A percentile compares a stretch with the other conserved stretches of the same genome.
These are phyloP conservation scores for Dermatemys mawii DNA, from an alignment of 2,113 vertebrate species.

Conservation along the genomic window DNA sequence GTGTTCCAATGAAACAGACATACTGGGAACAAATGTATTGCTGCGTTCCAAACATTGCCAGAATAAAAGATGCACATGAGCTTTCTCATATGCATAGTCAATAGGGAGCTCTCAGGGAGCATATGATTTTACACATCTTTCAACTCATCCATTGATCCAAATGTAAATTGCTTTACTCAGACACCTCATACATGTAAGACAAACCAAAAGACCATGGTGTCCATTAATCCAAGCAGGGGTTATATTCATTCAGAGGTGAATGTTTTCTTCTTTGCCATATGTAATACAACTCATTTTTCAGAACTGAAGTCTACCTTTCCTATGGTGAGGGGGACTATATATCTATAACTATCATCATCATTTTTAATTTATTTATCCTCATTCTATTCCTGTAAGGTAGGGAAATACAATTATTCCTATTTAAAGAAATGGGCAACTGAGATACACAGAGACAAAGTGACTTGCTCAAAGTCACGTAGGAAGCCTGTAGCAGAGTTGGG, in stretches of 20 bases:
- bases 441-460: not conserved
- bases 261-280: not conserved
- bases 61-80: not conserved
- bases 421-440: not conserved
- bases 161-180: not conserved
- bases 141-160: not conserved
- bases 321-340: not conserved
- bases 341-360: not conserved
- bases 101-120: not conserved
- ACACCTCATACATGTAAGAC: not conserved
- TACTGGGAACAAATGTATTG: not conserved
- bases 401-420: not conserved
- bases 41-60: not conserved
- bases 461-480: not conserved
- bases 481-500: not conserved
- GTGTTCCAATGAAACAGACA: not conserved
- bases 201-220: not conserved
- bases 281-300: not conserved
- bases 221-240: not conserved
- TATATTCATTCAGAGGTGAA: not conserved
- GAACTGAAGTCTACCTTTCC: not conserved
- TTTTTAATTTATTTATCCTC: not conserved
- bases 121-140: not conserved
- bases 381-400: not conserved
- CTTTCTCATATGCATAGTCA: not conserved